A percentile compares a stretch with the other conserved stretches of the same genome.
Evolutionary conservation across 2,797 vertebrate species (phyloP).

Genomic region (Pseudocheirus occidentalis): DNA sequence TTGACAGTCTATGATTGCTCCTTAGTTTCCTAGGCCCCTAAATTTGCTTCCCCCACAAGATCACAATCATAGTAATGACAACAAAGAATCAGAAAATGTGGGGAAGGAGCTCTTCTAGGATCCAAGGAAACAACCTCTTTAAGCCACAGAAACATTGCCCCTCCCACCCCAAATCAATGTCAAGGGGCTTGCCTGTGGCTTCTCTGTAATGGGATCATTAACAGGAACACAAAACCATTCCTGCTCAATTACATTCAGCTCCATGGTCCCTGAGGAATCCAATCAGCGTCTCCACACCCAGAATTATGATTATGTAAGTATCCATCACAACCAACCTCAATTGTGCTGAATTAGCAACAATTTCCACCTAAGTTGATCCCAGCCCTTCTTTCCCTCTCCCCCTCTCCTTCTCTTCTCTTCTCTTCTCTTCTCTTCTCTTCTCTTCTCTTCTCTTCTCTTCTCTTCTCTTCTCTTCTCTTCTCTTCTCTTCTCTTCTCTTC

Average conservation of each 20-base stretch:
- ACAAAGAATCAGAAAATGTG: not conserved
- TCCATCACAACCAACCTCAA: not conserved
- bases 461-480: not conserved
- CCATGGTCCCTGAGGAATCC: fast-evolving
- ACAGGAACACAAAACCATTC: fast-evolving
- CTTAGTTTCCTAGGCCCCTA: not conserved
- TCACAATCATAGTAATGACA: not conserved
- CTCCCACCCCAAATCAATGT: not conserved
- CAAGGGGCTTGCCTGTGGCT: not conserved
- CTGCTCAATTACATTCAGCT: fast-evolving
- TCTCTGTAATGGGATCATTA: not conserved
- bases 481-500: too few relatives aligned
- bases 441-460: fast-evolving
- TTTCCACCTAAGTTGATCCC: not conserved
- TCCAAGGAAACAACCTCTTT: not conserved
- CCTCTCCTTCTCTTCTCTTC: too few relatives aligned
- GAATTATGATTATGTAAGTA: fast-evolving
- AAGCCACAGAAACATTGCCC: not conserved
- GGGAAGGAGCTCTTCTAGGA: not conserved
- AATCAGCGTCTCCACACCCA: not conserved
- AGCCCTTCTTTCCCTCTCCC: not conserved
- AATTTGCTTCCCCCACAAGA: not conserved
- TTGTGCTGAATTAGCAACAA: not conserved
- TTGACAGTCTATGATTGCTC: not conserved
- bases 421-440: fast-evolving